Percentiles rank a stretch among this genome's conserved stretches.
These are phyloP conservation scores for Myripristis jacobus DNA, from an alignment of 2,797 vertebrate species.

Conservation along the genomic window DNA sequence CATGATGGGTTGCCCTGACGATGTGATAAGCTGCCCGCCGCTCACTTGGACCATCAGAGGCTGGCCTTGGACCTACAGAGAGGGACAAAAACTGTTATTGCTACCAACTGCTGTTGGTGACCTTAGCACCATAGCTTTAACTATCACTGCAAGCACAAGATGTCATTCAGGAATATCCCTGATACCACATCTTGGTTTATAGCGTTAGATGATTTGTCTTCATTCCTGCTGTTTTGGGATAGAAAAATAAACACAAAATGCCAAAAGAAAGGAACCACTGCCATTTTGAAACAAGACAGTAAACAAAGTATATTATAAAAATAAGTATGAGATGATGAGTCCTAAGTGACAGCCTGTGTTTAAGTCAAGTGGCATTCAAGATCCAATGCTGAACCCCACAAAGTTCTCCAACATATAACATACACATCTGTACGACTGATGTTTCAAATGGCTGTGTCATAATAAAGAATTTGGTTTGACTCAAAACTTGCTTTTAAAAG, in stretches of 20 bases:
- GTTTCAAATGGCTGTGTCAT: constrained; percentile 25
- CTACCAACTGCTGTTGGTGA: not conserved
- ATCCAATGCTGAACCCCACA: constrained; percentile 15
- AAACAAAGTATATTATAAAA: constrained; percentile 10
- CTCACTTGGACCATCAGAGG: constrained; percentile 99
- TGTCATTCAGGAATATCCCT: constrained; percentile 22
- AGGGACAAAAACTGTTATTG: constrained; percentile 42
- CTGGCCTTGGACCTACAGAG: constrained; percentile 92
- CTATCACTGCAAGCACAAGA: constrained; percentile 20
- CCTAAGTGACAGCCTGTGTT: constrained; percentile 27
- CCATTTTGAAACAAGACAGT: constrained; percentile 22
- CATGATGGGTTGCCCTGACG: constrained; percentile 99
- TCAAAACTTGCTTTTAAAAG: constrained; percentile 49
- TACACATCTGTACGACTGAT: constrained; percentile 14
- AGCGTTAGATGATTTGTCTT: constrained; percentile 4
- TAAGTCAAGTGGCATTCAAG: constrained; percentile 7
- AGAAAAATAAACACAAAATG: constrained; percentile 15
- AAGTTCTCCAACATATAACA: constrained; percentile 18
- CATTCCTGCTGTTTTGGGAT: constrained; percentile 17
- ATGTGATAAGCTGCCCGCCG: constrained; percentile 98
- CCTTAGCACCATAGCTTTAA: not conserved
- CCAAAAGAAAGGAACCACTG: not conserved
- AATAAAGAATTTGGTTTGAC: not conserved
- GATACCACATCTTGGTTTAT: constrained; percentile 8
- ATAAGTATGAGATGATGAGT: constrained; percentile 29